Evolutionary conservation across 2,888 invertebrate species (phyloP), one percentile per base, ranked within the genome.

Genomic region (Mellilla xanthometata): DNA sequence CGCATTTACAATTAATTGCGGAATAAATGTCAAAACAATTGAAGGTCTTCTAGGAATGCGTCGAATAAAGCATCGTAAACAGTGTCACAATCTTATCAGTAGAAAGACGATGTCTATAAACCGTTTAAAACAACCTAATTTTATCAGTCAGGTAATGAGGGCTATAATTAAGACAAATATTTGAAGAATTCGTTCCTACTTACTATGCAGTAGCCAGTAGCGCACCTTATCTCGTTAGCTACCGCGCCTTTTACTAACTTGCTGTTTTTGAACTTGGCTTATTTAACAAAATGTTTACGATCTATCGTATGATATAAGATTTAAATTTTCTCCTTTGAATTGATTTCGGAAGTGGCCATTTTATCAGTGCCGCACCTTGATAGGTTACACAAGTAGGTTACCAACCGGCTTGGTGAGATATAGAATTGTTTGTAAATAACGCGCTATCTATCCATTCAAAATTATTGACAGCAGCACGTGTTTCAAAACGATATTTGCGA

Each of bases 11-110:
- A 15, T 15, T 3, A 3, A 2, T 15, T 5, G 5, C 15, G 6
- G 2, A 46, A 28, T 10, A 12, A 24, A 32, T 19, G 2, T n/a
- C 24, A 19, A 15, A 32, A 32, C 24, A n/a, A 42, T 7, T 12
- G n/a, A 39, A 10, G 30, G 31, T 27, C 41, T 48, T 48, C 47
- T 38, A 12, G 33, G 13, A 48, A 47, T 33, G 24, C 28, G n/a
- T n/a, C n/a, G n/a, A n/a, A n/a, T n/a, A 30, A 24, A 12, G 24
- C 29, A 27, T 32, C 40, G 41, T 46, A 47, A 52, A 49, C 40
- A 43, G 28, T 35, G 32, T 38, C 36, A 36, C 49, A 54, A 59
- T 57, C 57, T 57, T 54, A 60, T 60, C 59, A 41, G 34, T n/a
- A 39, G 43, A 46, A 28, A 41, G 38, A 36, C 35, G 39, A 19